Evolutionary conservation across 2,797 vertebrate genomes (phyloP).

Genomic region (Syncerus caffer): DNA sequence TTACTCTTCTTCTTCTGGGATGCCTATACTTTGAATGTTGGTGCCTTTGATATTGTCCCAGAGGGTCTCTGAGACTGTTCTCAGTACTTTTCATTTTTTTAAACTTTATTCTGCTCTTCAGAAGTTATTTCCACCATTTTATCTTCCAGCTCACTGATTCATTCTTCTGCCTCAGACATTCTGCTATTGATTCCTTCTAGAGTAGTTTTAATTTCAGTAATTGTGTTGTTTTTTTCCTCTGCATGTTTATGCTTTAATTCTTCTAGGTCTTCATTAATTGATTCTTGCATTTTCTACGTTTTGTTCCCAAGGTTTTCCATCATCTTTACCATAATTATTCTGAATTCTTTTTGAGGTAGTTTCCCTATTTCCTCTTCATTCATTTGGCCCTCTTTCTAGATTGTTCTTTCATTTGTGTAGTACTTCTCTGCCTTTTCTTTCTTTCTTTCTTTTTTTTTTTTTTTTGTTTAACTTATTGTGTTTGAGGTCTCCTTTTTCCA

Average conservation of each 20-base stretch:
- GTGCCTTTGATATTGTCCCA: not conserved
- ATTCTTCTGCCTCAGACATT: accelerated
- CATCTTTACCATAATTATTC: not conserved
- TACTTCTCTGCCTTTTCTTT: not conserved
- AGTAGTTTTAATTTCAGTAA: not conserved
- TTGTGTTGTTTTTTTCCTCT: not conserved
- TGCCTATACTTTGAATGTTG: not conserved
- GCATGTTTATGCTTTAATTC: not conserved
- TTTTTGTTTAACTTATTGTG: not conserved
- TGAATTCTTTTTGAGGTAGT: not conserved
- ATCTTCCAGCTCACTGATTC: not conserved
- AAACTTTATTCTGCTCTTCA: not conserved
- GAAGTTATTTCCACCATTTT: not conserved
- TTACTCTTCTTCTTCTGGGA: not conserved
- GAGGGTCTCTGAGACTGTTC: not conserved
- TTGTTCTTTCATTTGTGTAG: not conserved
- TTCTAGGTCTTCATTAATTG: not conserved
- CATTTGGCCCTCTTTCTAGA: not conserved
- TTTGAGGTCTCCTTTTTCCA: not conserved
- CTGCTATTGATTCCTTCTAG: not conserved
- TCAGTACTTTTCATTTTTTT: not conserved
- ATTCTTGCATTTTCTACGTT: not conserved
- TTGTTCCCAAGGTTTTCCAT: not conserved
- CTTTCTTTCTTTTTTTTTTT: accelerated
- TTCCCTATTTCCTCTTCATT: not conserved